Evolutionary conservation across 1,140 invertebrate species (phyloP).

Genomic region (Plutomurus gul): DNA sequence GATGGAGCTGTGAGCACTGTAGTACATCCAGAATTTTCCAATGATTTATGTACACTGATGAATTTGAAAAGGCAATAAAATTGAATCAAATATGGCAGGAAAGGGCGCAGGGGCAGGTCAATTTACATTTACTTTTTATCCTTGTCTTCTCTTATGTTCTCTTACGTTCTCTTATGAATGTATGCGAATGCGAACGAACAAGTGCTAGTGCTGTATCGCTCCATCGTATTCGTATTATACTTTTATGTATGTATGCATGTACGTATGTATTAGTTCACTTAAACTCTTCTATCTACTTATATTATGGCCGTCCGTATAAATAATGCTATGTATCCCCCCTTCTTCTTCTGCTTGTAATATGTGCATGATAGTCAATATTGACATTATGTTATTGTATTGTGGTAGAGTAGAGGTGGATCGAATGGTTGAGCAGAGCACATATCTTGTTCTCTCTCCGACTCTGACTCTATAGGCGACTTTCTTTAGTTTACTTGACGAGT

Average conservation of each 20-base stretch:
- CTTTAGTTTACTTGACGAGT: no score
- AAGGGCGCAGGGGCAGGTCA: conserved; percentile 32
- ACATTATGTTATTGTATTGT: not conserved
- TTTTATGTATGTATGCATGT: not conserved
- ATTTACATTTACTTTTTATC: conserved; percentile 21
- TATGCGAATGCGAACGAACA: not conserved
- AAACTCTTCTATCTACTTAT: not conserved
- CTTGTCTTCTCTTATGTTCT: not conserved
- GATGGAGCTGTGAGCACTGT: not conserved
- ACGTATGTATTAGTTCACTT: not conserved
- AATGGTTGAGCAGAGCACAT: no score
- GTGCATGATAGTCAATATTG: conserved; percentile 15
- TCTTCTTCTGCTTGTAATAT: not conserved
- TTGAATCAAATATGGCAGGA: conserved; percentile 37
- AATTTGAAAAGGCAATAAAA: conserved; percentile 34
- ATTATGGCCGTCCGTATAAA: not conserved
- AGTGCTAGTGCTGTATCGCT: not conserved
- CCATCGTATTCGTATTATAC: not conserved
- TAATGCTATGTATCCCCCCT: not conserved
- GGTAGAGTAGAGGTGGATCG: no score
- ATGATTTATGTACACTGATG: not conserved
- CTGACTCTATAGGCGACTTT: no score
- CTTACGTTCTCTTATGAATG: not conserved
- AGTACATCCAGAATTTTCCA: not conserved
- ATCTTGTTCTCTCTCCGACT: no score